Conservation (phyloP, 2,797 vertebrate genomes). For the Arctocebus calabarensis region DNA sequence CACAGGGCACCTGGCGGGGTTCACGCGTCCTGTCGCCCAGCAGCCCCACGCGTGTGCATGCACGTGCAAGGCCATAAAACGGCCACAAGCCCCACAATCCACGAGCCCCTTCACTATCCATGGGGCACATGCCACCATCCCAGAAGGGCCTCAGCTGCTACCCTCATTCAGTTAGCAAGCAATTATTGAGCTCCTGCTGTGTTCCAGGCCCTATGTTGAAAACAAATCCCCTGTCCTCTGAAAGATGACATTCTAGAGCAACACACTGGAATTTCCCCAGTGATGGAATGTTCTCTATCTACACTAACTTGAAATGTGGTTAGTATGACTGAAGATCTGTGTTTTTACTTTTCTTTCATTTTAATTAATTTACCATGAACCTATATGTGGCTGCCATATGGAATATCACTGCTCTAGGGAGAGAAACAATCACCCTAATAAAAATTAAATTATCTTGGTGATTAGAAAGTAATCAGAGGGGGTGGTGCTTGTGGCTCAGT, state of each 20-base stretch:
- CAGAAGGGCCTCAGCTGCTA: not conserved
- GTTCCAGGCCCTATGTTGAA: not conserved
- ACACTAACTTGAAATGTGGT: not conserved
- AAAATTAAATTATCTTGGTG: not conserved
- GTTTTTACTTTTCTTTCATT: not conserved
- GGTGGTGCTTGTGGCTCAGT: too few species aligned
- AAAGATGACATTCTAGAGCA: not conserved
- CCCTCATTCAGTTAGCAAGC: not conserved
- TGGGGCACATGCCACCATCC: not conserved
- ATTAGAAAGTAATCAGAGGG: too few species aligned
- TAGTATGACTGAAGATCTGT: not conserved
- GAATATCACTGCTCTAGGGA: not conserved
- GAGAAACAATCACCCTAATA: not conserved
- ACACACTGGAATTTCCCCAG: not conserved
- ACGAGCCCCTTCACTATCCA: not conserved
- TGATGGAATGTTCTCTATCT: not conserved
- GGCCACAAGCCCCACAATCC: not conserved
- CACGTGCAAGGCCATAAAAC: not conserved
- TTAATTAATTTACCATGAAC: not conserved
- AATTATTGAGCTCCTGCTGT: conserved; percentile 53
- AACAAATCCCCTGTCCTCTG: not conserved
- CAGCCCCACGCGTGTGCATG: not conserved
- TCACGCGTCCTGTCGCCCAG: not conserved
- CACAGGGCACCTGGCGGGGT: conserved; percentile 50
- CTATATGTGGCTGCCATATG: not conserved